phyloP scores from a whole-genome alignment of 2,888 invertebrate genomes.

The Steinernema scapterisci region DNA sequence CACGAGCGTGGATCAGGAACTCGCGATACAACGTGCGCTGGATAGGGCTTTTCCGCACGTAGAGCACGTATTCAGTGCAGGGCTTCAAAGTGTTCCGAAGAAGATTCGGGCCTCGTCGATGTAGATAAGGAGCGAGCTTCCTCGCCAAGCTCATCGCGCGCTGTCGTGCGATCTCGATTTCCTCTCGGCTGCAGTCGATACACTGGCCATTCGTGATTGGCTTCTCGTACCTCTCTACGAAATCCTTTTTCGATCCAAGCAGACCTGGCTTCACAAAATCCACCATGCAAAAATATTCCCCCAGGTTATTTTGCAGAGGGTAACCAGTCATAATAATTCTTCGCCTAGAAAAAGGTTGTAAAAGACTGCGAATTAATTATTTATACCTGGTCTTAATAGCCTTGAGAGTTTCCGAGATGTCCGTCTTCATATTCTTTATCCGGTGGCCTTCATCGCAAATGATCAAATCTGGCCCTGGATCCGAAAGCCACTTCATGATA shows the following conservation, averaged over 20 bases:
- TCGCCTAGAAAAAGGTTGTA: constrained; percentile 72
- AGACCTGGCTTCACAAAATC: constrained; percentile 98
- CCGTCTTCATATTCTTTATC: constrained; percentile 96
- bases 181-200: constrained; percentile 91
- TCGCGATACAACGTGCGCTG: constrained; percentile 89
- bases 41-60: constrained; percentile 85
- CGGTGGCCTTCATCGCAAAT: constrained; percentile 96
- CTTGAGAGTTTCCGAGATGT: constrained; percentile 90
- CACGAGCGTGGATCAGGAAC: constrained; percentile 79
- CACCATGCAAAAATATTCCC: constrained; percentile 73
- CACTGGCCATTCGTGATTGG: constrained; percentile 98
- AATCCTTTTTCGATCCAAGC: constrained; percentile 92
- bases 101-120: constrained; percentile 76
- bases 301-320: constrained; percentile 93
- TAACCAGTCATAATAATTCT: constrained; percentile 95
- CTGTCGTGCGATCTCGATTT: constrained; percentile 89
- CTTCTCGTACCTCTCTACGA: constrained; percentile 97
- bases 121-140: constrained; percentile 91
- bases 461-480: constrained; percentile 89
- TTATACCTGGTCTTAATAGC: constrained; percentile 83
- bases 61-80: constrained; percentile 90
- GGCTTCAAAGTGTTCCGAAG: constrained; percentile 88
- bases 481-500: constrained; percentile 73
- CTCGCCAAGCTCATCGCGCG: constrained; percentile 94
- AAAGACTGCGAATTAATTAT: neutral